Conservation (phyloP, 2,888 invertebrate genomes). For the Ectobius pallidus region DNA sequence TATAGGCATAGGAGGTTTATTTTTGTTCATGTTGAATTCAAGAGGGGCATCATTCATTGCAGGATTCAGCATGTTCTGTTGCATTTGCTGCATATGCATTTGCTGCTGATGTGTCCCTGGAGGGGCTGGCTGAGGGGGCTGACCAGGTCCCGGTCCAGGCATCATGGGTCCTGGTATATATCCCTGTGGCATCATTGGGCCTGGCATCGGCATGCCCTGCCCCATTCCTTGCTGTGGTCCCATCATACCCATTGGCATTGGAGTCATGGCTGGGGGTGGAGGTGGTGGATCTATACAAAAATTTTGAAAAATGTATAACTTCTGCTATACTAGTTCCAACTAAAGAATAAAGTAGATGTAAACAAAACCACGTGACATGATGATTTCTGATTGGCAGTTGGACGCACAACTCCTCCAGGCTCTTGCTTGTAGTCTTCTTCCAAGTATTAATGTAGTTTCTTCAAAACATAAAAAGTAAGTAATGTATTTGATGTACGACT, state of each 20-base stretch:
- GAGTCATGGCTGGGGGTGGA: constrained; percentile 41
- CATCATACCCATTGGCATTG: constrained; percentile 44
- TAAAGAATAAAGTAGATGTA: no score
- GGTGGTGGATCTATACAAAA: constrained; percentile 40
- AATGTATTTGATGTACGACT: no score
- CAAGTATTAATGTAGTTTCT: no score
- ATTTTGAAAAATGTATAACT: no score
- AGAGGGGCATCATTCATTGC: constrained; percentile 66
- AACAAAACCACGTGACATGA: no score
- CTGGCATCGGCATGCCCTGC: constrained; percentile 47
- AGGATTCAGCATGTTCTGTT: constrained; percentile 48
- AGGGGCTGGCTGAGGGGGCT: constrained; percentile 36
- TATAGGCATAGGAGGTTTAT: constrained; percentile 63
- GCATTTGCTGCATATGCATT: constrained; percentile 34
- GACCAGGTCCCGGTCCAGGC: constrained; percentile 34
- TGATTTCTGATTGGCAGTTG: no score
- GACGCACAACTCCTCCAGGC: no score
- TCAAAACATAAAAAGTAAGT: no score
- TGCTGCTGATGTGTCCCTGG: constrained; percentile 32
- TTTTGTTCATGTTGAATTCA: constrained; percentile 67
- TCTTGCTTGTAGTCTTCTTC: no score
- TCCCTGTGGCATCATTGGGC: constrained; percentile 49
- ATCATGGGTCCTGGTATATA: constrained; percentile 49
- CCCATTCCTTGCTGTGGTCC: constrained; percentile 41
- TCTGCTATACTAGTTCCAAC: not conserved